Evolutionary conservation across 2,113 vertebrate species (phyloP).

Genomic region (Sapayoa aenigma): DNA sequence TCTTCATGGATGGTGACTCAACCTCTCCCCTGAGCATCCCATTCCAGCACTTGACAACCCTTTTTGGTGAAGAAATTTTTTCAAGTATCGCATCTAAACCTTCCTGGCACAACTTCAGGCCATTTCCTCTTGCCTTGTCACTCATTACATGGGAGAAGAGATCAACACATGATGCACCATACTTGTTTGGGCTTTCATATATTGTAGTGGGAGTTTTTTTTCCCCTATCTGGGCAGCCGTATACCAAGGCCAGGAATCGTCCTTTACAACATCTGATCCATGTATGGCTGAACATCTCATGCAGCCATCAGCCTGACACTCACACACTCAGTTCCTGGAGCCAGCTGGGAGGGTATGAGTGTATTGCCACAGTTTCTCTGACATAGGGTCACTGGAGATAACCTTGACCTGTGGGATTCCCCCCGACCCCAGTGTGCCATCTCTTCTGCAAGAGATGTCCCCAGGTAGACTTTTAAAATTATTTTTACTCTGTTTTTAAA

Average conservation of each 20-base stretch:
- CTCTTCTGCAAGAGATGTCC: not conserved
- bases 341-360: not conserved
- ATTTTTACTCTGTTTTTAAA: not conserved
- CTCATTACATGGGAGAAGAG: not conserved
- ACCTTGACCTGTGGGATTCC: not conserved
- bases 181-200: not conserved
- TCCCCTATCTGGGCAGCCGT: not conserved
- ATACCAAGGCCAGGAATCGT: not conserved
- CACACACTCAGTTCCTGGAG: not conserved
- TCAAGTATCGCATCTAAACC: not conserved
- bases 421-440: not conserved
- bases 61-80: not conserved
- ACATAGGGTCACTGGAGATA: not conserved
- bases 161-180: not conserved
- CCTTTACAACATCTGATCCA: accelerated
- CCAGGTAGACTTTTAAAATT: not conserved
- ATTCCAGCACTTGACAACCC: not conserved
- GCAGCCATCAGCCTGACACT: not conserved
- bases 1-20: not conserved
- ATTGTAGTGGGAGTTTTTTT: not conserved
- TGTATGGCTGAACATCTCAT: accelerated
- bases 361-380: accelerated
- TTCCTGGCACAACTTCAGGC: not conserved
- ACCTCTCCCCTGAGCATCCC: not conserved
- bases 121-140: not conserved